Conservation (phyloP, 2,797 vertebrate genomes). For the Acipenser oxyrinchus region DNA sequence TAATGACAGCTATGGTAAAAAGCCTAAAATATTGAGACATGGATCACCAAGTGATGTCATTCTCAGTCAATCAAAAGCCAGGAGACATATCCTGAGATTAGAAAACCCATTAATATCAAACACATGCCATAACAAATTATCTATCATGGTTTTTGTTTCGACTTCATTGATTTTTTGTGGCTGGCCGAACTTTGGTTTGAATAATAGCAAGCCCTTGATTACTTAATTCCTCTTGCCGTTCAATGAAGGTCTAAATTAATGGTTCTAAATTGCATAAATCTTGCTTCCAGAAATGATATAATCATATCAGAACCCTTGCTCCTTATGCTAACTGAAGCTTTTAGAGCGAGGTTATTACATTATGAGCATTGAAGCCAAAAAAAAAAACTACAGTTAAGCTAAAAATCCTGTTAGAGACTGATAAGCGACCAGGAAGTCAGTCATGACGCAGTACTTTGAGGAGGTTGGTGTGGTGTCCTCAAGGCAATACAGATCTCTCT, state of each 20-base stretch:
- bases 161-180: constrained; percentile 4
- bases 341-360: background rate
- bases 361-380: background rate
- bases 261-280: constrained; percentile 1
- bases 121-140: constrained; percentile 12
- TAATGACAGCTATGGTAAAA: no score
- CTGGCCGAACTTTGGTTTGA: background rate
- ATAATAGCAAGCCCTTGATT: background rate
- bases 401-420: background rate
- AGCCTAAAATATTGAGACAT: no score
- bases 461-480: background rate
- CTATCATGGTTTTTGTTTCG: constrained; percentile 8
- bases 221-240: background rate
- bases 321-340: background rate
- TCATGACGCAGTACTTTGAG: background rate
- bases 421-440: background rate
- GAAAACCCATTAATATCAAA: constrained; percentile 26
- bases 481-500: no score
- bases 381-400: background rate
- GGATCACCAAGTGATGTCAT: constrained; percentile 2
- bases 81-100: constrained; percentile 21
- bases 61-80: constrained; percentile 5
- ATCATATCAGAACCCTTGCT: background rate
- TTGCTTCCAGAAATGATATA: constrained; percentile 1
- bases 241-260: background rate